Conservation (phyloP, 2,888 invertebrate genomes). For the Alviniconcha strummeri region DNA sequence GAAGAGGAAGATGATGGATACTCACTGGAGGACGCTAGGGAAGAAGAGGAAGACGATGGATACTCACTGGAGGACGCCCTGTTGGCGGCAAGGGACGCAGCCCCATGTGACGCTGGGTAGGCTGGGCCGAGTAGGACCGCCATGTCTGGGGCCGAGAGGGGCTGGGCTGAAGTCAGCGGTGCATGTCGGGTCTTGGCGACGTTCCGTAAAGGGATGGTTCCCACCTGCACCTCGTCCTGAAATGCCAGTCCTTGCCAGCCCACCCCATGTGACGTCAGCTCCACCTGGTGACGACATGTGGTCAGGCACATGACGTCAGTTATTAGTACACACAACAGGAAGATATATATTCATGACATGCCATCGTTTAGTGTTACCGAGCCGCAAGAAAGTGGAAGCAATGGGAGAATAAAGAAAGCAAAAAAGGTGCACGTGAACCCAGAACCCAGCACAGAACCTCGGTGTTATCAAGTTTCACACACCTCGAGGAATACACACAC, state of each 20-base stretch:
- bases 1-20: too few relatives aligned
- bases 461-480: too few relatives aligned
- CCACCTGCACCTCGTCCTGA: slow-evolving; percentile 38
- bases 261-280: slow-evolving; percentile 27
- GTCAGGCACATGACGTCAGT: too few relatives aligned
- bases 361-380: too few relatives aligned
- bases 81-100: neutral
- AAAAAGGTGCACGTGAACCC: too few relatives aligned
- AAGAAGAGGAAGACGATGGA: too few relatives aligned
- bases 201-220: slow-evolving; percentile 37
- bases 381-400: too few relatives aligned
- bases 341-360: neutral
- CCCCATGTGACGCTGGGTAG: slow-evolving; percentile 8
- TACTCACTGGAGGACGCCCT: slow-evolving; percentile 27
- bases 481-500: too few relatives aligned
- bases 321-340: neutral
- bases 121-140: slow-evolving; percentile 13
- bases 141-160: neutral
- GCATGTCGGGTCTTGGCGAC: slow-evolving; percentile 20
- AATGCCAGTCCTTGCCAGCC: slow-evolving; percentile 36
- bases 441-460: too few relatives aligned
- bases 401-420: too few relatives aligned
- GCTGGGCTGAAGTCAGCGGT: neutral
- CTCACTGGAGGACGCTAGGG: too few relatives aligned
- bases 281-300: slow-evolving; percentile 22